A percentile compares a stretch with the other conserved stretches of the same genome.
phyloP scores from a whole-genome alignment of 2,888 invertebrate genomes.

The Meteorus colon region DNA sequence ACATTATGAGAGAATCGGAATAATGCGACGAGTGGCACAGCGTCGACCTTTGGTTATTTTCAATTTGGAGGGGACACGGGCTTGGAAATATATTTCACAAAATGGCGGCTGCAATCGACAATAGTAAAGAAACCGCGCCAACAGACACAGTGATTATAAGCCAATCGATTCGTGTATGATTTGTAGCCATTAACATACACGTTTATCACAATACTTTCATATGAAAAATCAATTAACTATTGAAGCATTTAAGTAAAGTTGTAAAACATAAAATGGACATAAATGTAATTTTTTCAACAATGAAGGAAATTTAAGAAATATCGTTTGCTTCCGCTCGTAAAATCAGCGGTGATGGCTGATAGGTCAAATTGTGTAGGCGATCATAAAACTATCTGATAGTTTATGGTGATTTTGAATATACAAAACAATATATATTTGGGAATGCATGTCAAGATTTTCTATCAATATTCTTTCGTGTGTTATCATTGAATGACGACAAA shows the following conservation, averaged over 20 bases:
- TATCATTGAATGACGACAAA: background rate
- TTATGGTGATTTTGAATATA: too few species aligned
- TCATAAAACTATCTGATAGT: too few species aligned
- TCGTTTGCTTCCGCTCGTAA: too few species aligned
- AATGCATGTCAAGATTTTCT: background rate
- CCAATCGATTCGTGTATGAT: background rate
- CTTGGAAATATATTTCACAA: slow-evolving; percentile 67
- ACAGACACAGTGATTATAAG: background rate
- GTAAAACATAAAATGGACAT: too few species aligned
- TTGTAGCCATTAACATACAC: background rate
- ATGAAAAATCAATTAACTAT: background rate
- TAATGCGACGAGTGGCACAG: slow-evolving; percentile 57
- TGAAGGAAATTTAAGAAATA: too few species aligned
- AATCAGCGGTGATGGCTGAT: too few species aligned
- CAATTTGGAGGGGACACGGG: slow-evolving; percentile 56
- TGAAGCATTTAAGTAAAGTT: background rate
- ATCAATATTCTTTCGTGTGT: background rate
- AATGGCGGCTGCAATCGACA: slow-evolving; percentile 59
- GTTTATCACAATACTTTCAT: background rate
- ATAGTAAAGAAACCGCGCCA: slow-evolving; percentile 32
- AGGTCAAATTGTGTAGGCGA: too few species aligned
- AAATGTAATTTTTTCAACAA: too few species aligned
- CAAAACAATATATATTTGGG: background rate
- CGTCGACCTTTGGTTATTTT: slow-evolving; percentile 73
- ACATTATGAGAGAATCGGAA: slow-evolving; percentile 59